Percentiles rank a stretch among this genome's conserved stretches.
Conservation (phyloP, 2,888 invertebrate species). For the Apeira syringaria region DNA sequence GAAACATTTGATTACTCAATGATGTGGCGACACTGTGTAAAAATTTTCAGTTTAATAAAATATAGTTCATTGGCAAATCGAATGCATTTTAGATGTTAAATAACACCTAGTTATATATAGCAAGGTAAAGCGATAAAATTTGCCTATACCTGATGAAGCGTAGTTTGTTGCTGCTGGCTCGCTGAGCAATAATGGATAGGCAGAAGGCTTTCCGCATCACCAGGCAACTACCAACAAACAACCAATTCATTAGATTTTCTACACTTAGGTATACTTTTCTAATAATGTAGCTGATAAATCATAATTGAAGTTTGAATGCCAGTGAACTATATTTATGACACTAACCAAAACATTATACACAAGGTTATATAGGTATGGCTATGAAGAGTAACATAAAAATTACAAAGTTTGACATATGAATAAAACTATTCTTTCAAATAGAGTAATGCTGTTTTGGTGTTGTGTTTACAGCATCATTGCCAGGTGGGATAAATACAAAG, state of each 20-base stretch:
- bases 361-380: no score
- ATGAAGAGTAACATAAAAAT: background rate
- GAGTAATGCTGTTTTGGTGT: no score
- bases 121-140: slow-evolving; percentile 64
- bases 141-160: slow-evolving; percentile 84
- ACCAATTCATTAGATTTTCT: slow-evolving; percentile 78
- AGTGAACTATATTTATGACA: slow-evolving; percentile 72
- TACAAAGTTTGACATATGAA: no score
- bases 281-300: slow-evolving; percentile 29
- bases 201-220: slow-evolving; percentile 85
- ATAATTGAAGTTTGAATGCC: slow-evolving; percentile 59
- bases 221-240: slow-evolving; percentile 85
- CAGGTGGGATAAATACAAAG: no score
- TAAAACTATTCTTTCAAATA: no score
- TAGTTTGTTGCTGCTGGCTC: slow-evolving; percentile 85
- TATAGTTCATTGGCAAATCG: slow-evolving; percentile 78
- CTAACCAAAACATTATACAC: slow-evolving; percentile 21
- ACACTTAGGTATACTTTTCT: slow-evolving; percentile 38
- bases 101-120: slow-evolving; percentile 28
- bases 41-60: slow-evolving; percentile 32
- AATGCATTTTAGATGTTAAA: slow-evolving; percentile 27
- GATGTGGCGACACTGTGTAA: slow-evolving; percentile 1
- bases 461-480: no score
- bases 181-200: slow-evolving; percentile 85
- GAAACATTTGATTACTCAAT: slow-evolving; percentile 11